These are phyloP conservation scores for Athripsodes cinereus DNA, from an alignment of 2,888 invertebrate genomes.

Conservation along the genomic window DNA sequence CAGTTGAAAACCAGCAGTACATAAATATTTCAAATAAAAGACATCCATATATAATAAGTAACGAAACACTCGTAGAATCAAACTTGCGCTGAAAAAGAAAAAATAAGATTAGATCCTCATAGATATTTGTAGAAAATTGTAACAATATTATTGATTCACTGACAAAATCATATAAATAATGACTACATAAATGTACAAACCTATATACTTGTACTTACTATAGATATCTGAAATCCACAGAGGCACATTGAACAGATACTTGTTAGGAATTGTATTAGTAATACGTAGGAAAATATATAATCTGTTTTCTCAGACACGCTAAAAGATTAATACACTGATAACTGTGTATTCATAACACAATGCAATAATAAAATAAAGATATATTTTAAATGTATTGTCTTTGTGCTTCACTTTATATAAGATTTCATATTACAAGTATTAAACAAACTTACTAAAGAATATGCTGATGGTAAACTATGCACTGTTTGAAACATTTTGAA, in stretches of 20 bases:
- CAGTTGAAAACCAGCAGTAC: conserved; percentile 13
- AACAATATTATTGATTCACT: too few relatives aligned
- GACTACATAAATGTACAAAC: too few relatives aligned
- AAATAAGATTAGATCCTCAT: too few relatives aligned
- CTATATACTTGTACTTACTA: conserved; percentile 1
- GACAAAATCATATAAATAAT: too few relatives aligned
- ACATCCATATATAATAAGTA: conserved; percentile 9
- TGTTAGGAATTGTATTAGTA: conserved; percentile 15
- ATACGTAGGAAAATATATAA: conserved; percentile 12
- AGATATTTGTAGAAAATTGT: too few relatives aligned
- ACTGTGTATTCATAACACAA: not conserved
- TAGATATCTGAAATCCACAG: conserved; percentile 12
- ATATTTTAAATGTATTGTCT: too few relatives aligned
- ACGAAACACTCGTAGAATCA: conserved; percentile 6
- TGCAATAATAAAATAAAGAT: too few relatives aligned
- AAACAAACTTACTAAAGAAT: conserved; percentile 12
- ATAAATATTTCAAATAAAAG: conserved; percentile 11
- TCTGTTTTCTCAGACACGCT: conserved; percentile 12
- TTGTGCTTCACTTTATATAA: not conserved
- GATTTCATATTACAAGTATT: not conserved
- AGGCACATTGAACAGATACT: conserved; percentile 12
- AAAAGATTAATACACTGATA: conserved; percentile 1
- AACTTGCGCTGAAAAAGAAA: conserved; percentile 5
- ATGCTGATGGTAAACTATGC: conserved; percentile 13
- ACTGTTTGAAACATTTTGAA: conserved; percentile 3